Base-by-base conservation (phyloP, 2,797 vertebrate genomes). In the Triplophysa bombifrons region DNA sequence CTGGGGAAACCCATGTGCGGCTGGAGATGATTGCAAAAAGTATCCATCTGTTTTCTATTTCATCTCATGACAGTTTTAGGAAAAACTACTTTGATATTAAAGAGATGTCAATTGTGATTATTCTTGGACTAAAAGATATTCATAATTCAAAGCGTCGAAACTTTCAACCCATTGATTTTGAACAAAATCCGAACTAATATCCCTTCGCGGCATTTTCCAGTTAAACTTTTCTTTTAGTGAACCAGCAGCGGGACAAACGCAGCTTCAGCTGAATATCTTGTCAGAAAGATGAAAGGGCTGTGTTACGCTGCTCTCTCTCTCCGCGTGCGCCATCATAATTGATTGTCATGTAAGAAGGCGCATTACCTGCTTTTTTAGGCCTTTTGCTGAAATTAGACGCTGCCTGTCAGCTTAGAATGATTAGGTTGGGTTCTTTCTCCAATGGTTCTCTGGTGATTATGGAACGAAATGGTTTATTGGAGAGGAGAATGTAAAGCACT, bases 241-340 rank as follows among this genome's bases (percentile, higher is more conserved):
- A 68, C 13, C n/a, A 60, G 66, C 51, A 13, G 17, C 55, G 22
- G 66, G 48, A 69, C 34, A 63, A 76, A 30, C 11, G 51, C 67
- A 58, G 20, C 8, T 51, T 44, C 20, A 66, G 48, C 72, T 80
- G 48, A 81, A 79, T 14, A 48, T 56, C 72, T 41, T 50, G 80
- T 83, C 69, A 76, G 65, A 63, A 55, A 70, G 72, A 81, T 76
- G 65, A 83, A 76, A 82, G n/a, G 73, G 44, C 38, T 2, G 22
- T 4, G 50, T 74, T 50, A 80, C 66, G 4, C 17, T 48, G 20
- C 17, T 25, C 72, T 38, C 63, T 82, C 61, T 30, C 25, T 38
- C 22, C 65, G 25, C 61, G 55, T 25, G 50, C 38, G 16, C 44
- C 19, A 0, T 68, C 48, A 14, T 72, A 81, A 81, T 69, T 83